Conservation (phyloP, 2,797 vertebrate genomes). For the Tapera naevia region DNA sequence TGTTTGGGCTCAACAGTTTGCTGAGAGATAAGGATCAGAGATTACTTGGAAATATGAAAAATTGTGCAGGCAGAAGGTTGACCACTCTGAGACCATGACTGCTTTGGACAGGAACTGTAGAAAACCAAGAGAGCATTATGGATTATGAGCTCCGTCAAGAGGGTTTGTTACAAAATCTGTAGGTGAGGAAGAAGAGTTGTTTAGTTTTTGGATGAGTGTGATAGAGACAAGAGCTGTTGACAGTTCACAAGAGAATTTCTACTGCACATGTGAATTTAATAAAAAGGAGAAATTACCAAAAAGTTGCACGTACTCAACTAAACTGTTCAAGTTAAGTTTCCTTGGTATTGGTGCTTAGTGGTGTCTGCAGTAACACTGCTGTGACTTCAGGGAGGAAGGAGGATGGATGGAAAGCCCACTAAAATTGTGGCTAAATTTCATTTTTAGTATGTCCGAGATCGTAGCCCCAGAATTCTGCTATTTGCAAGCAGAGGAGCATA, state of each 20-base stretch:
- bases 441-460: not conserved
- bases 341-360: not conserved
- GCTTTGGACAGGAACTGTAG: not conserved
- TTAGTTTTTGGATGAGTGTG: not conserved
- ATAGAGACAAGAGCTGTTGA: not conserved
- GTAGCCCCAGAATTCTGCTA: not conserved
- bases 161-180: not conserved
- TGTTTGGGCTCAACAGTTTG: not conserved
- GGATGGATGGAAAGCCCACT: not conserved
- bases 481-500: not conserved
- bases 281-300: not conserved
- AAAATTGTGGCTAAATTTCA: not conserved
- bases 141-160: not conserved
- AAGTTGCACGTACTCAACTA: not conserved
- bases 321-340: not conserved
- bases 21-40: not conserved
- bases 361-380: not conserved
- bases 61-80: not conserved
- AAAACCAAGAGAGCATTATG: not conserved
- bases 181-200: not conserved
- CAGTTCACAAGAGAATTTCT: not conserved
- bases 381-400: not conserved
- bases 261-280: not conserved
- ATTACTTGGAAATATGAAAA: not conserved
- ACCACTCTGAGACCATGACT: not conserved